phyloP scores from a whole-genome alignment of 2,797 vertebrate species.

The Chiloscyllium punctatum region DNA sequence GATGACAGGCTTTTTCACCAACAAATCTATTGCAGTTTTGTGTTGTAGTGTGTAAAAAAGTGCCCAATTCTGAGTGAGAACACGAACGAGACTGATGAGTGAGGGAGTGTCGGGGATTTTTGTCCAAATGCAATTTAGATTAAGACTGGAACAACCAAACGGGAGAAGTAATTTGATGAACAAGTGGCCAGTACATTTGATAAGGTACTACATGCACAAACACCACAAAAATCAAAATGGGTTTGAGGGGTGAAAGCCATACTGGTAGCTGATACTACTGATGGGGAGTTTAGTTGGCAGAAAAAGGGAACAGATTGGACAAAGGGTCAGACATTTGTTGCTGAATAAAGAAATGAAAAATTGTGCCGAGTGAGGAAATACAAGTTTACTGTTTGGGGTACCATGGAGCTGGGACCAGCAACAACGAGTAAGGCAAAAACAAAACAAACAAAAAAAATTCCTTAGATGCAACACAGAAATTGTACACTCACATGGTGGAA shows the following conservation, averaged over 20 bases:
- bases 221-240: background rate
- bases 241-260: background rate
- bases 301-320: background rate
- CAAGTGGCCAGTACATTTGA: background rate
- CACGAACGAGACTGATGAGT: background rate
- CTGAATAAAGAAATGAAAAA: background rate
- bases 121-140: background rate
- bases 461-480: background rate
- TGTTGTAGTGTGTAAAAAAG: background rate
- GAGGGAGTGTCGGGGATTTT: no score
- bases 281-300: background rate
- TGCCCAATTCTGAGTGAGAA: background rate
- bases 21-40: background rate
- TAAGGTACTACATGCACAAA: background rate
- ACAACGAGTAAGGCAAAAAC: background rate
- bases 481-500: background rate
- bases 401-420: background rate
- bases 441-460: background rate
- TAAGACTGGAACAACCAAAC: background rate
- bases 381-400: background rate
- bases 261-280: background rate
- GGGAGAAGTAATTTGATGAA: background rate
- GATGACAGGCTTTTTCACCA: no score
- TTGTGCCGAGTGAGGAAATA: background rate
- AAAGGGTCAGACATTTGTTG: background rate